These are phyloP conservation scores for Drosophila jambulina DNA, from an alignment of 1,140 invertebrate genomes.

Conservation along the genomic window DNA sequence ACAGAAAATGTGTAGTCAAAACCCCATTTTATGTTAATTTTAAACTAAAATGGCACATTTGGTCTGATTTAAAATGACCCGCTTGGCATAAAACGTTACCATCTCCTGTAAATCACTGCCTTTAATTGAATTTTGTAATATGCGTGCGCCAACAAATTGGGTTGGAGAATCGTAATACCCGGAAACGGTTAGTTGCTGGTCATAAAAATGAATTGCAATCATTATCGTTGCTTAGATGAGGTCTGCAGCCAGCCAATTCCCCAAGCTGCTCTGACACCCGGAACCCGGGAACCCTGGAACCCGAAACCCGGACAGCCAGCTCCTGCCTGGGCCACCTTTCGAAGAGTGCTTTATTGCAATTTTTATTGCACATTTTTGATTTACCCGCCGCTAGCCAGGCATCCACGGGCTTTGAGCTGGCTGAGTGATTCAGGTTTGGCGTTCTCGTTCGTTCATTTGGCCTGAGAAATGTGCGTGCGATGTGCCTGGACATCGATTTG, in stretches of 20 bases:
- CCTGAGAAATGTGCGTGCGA: conserved; percentile 32
- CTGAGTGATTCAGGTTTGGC: conserved; percentile 2
- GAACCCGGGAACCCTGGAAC: not conserved
- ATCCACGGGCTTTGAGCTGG: conserved; percentile 40
- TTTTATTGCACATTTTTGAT: conserved; percentile 80
- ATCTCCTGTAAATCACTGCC: conserved; percentile 13
- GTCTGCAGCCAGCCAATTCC: conserved; percentile 44
- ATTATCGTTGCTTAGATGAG: conserved; percentile 80
- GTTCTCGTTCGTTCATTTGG: conserved; percentile 8
- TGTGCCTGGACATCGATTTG: conserved; percentile 52
- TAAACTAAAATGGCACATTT: conserved; percentile 5
- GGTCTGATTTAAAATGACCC: conserved; percentile 18
- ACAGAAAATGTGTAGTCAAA: conserved; percentile 4
- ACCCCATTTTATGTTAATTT: conserved; percentile 6
- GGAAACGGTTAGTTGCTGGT: conserved; percentile 62
- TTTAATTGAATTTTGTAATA: conserved; percentile 52
- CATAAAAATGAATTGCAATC: conserved; percentile 81
- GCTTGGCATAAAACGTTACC: conserved; percentile 19
- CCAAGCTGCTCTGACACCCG: not conserved
- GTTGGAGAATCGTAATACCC: conserved; percentile 63
- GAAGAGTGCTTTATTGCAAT: conserved; percentile 60
- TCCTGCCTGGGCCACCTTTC: conserved; percentile 47
- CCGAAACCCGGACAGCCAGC: not conserved
- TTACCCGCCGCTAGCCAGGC: conserved; percentile 35
- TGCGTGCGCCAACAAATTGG: conserved; percentile 68